These are phyloP conservation scores for Vombatus ursinus DNA, from an alignment of 2,113 vertebrate genomes.

Conservation along the genomic window DNA sequence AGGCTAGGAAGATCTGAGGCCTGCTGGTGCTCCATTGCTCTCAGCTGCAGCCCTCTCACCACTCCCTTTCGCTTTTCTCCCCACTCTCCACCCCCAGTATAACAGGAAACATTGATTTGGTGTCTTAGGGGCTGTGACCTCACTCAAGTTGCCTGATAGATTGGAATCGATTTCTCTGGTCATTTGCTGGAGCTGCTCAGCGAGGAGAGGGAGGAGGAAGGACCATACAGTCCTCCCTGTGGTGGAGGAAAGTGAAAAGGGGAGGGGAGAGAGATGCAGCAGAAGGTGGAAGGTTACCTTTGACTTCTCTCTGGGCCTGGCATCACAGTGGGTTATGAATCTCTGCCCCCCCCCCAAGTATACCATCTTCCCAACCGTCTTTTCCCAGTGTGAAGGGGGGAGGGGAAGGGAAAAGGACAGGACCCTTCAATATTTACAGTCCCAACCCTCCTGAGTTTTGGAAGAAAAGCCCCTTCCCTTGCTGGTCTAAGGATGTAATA, in stretches of 20 bases:
- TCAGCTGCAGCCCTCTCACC: neutral
- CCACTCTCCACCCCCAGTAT: neutral
- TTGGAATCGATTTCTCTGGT: conserved; percentile 52
- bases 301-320: neutral
- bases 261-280: neutral
- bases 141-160: conserved; percentile 18
- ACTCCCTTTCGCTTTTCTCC: neutral
- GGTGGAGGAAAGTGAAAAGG: neutral
- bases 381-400: too few relatives aligned
- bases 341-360: neutral
- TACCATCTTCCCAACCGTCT: neutral
- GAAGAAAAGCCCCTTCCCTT: neutral
- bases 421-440: neutral
- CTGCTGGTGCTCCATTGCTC: too few relatives aligned
- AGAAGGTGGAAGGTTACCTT: neutral
- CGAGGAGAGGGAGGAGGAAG: neutral
- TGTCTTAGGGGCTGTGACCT: conserved; percentile 8
- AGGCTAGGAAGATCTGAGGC: neutral
- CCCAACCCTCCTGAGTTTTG: neutral
- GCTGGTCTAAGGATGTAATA: neutral
- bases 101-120: conserved; percentile 28
- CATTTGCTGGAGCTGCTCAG: conserved; percentile 35
- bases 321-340: accelerated
- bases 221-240: neutral
- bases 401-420: neutral